Base-by-base conservation (phyloP, 2,797 vertebrate genomes). In the Enteromius treurensis region DNA sequence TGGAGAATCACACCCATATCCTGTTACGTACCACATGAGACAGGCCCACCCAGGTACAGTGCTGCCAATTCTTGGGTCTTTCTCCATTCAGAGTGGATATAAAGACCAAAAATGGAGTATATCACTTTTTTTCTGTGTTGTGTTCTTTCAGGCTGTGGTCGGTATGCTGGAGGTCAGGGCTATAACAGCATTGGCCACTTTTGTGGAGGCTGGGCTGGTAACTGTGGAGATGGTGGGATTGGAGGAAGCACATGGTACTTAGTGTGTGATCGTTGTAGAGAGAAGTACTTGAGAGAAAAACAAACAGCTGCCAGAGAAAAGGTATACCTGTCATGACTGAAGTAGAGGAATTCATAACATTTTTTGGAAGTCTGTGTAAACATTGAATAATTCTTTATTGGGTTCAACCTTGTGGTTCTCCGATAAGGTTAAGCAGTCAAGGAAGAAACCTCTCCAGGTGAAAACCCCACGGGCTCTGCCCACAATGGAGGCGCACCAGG, bases 111-210 rank as follows among this genome's bases (percentile, higher is more conserved):
- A 13, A 60, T 40, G 34, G n/a, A 60, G 19, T 62, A 47, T 19
- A 4, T 81, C 29, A 42, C 1, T 40, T 49, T 79, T 79, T 19
- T 37, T 67, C 64, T 81, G 7, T 65, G 34, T 40, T 83, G 29
- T 77, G 32, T 40, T 77, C 2, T 84, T 32, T 53, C 64, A 99
- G 98, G 98, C n/a, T 99, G 98, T 91, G 98, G 98, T 5, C 96
- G 98, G 64, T 99, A 99, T 1, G 98, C 98, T 6, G 98, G 98
- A 82, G 98, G 98, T 79, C 98, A 99, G 86, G 98, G 98, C 77
- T 99, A 99, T 91, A 99, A 99, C 87, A 99, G 98, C 88, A 99
- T 99, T 10, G 98, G 98, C 11, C 98, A 99, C 88, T 99, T 99
- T 58, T 99, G 98, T 89, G 98, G 98, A 23, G 98, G 98, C 77